Evolutionary conservation across 2,888 invertebrate species (phyloP), one percentile per base, ranked within the genome.

Genomic region (Lissonota sp.): DNA sequence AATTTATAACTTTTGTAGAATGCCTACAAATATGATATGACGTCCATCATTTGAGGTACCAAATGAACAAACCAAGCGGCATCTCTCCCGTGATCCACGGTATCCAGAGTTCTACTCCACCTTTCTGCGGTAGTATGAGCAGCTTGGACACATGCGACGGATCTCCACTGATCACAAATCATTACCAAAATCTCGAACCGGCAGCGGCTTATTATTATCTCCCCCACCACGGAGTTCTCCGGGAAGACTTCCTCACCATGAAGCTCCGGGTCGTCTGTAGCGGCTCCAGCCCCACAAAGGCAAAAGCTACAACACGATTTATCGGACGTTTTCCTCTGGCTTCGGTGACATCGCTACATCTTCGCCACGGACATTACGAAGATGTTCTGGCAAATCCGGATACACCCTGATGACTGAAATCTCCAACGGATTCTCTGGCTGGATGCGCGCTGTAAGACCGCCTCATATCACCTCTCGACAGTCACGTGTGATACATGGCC

Each of bases 281-380:
- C 16, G 55, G 46, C 46, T 46, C 12, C 5, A 66, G 0, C 57
- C 49, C 3, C 66, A 72, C 42, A 53, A 57, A 5, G 72, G 72
- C 0, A 2, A 4, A 71, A 64, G 14, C 4, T 72, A 0, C 67
- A 64, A 26, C 4, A 6, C 2, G 72, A 78, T 53, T 60, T 60
- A 0, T 55, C 51, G 1, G 72, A 63, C 39, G 37, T 70, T 5
- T 10, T 70, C 0, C 12, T 77, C 12, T 55, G 70, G 63, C n/a
- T 70, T 0, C 49, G 63, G 6, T 46, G 12, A 4, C 53, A 70
- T 16, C 39, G 53, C 0, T 53, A 44, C 8, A n/a, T 78, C 6
- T 72, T 78, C 8, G n/a, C 64, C 1, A 49, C 77, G 10, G 74
- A 81, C 60, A 73, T 81, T 0, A 44, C 39, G 3, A 74, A 81